Evolutionary conservation across 2,888 invertebrate genomes (phyloP).

Genomic region (Spisula subtruncata): DNA sequence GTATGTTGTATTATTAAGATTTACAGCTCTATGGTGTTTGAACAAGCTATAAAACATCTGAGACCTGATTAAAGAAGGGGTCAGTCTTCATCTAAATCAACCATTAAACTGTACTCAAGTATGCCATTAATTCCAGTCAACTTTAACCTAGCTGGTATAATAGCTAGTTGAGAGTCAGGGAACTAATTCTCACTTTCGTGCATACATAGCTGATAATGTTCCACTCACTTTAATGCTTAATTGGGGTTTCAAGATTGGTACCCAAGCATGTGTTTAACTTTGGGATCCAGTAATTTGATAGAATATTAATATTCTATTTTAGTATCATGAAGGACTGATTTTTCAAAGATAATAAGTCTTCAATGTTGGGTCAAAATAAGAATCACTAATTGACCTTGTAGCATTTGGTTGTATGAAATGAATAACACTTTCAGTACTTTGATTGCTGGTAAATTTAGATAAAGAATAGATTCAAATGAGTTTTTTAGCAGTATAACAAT

Average conservation of each 20-base stretch:
- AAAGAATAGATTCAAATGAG: too few species aligned
- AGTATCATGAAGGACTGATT: too few species aligned
- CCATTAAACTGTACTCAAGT: neutral
- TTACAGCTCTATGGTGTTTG: constrained; percentile 8
- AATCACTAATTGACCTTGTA: too few species aligned
- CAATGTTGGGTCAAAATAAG: too few species aligned
- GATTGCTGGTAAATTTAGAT: too few species aligned
- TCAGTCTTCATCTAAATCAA: neutral
- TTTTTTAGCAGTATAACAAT: too few species aligned
- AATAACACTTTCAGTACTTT: too few species aligned
- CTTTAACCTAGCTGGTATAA: neutral
- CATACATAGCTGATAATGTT: neutral
- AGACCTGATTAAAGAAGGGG: neutral
- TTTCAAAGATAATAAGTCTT: too few species aligned
- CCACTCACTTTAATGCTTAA: neutral
- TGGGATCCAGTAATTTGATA: too few species aligned
- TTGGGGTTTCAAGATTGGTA: neutral
- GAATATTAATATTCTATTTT: too few species aligned
- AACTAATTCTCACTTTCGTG: neutral
- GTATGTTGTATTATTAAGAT: constrained; percentile 15
- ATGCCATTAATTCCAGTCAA: neutral
- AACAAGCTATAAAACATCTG: constrained; percentile 6
- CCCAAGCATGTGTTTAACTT: too few species aligned
- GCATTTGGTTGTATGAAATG: too few species aligned
- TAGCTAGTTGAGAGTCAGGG: neutral